Evolutionary conservation across 1,140 invertebrate species (phyloP).

Genomic region (Matsumurasca onukii): DNA sequence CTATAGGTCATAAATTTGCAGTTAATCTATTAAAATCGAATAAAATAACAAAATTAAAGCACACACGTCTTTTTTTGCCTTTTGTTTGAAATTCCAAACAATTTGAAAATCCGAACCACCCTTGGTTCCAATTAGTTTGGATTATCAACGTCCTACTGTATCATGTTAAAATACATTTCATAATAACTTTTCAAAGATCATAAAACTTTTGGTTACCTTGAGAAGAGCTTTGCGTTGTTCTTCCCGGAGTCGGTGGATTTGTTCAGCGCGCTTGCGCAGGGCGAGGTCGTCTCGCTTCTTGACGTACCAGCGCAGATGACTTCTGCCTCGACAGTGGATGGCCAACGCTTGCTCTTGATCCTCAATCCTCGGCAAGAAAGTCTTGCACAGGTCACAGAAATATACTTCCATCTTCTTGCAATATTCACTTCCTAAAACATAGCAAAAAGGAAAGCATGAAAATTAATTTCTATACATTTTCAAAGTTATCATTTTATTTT

Average conservation of each 20-base stretch:
- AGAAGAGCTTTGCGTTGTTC: constrained; percentile 30
- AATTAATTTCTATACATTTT: too few species aligned
- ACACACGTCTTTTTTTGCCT: too few species aligned
- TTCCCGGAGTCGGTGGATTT: constrained; percentile 28
- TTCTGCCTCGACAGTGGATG: constrained; percentile 39
- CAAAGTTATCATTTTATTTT: too few species aligned
- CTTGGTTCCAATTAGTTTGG: too few species aligned
- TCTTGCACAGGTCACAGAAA: constrained; percentile 71
- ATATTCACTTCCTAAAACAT: constrained; percentile 61
- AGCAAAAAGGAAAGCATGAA: neutral
- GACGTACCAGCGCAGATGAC: constrained; percentile 40
- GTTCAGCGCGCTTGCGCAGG: constrained; percentile 29
- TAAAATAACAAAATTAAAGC: too few species aligned
- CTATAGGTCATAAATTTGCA: too few species aligned
- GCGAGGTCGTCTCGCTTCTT: constrained; percentile 28
- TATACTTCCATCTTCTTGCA: constrained; percentile 71
- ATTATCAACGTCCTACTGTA: too few species aligned
- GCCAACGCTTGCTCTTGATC: constrained; percentile 53
- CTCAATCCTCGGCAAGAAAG: constrained; percentile 63
- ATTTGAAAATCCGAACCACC: too few species aligned
- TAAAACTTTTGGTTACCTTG: constrained; percentile 1
- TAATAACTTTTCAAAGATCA: too few species aligned
- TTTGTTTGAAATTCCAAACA: too few species aligned
- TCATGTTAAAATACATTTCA: too few species aligned
- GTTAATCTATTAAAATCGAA: too few species aligned